These are phyloP conservation scores for Chionoecetes opilio DNA, from an alignment of 1,140 invertebrate species.

Conservation along the genomic window DNA sequence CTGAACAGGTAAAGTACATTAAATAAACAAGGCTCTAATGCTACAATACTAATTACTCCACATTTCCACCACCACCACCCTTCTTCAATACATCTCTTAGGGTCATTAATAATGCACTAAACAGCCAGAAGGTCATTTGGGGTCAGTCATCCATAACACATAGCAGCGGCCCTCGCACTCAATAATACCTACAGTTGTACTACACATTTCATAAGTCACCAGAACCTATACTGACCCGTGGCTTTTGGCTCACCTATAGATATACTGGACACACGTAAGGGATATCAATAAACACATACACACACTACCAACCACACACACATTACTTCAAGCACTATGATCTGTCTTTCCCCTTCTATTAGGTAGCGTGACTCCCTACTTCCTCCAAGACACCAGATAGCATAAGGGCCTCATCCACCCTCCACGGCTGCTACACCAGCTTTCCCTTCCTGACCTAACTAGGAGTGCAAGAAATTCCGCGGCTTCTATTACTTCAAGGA, in stretches of 20 bases:
- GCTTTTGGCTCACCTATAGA: not conserved
- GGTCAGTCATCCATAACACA: not conserved
- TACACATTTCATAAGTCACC: not conserved
- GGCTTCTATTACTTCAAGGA: constrained; percentile 28
- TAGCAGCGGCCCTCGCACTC: not conserved
- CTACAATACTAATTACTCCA: not conserved
- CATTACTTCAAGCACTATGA: not conserved
- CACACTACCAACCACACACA: constrained; percentile 29
- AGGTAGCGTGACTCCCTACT: not conserved
- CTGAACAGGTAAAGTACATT: not conserved
- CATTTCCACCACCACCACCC: constrained; percentile 15
- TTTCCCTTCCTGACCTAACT: constrained; percentile 40
- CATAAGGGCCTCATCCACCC: not conserved
- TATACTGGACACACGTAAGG: not conserved
- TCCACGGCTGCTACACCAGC: not conserved
- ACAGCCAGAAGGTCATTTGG: not conserved
- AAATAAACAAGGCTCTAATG: not conserved
- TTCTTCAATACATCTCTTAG: constrained; percentile 1
- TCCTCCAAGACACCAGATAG: constrained; percentile 2
- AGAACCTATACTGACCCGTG: not conserved
- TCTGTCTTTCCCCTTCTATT: not conserved
- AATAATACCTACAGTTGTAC: constrained; percentile 17
- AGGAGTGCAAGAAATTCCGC: constrained; percentile 15
- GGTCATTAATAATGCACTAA: not conserved
- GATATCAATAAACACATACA: constrained; percentile 18